These are phyloP conservation scores for Pogonocherus hispidulus DNA, from an alignment of 2,888 invertebrate species.

Conservation along the genomic window DNA sequence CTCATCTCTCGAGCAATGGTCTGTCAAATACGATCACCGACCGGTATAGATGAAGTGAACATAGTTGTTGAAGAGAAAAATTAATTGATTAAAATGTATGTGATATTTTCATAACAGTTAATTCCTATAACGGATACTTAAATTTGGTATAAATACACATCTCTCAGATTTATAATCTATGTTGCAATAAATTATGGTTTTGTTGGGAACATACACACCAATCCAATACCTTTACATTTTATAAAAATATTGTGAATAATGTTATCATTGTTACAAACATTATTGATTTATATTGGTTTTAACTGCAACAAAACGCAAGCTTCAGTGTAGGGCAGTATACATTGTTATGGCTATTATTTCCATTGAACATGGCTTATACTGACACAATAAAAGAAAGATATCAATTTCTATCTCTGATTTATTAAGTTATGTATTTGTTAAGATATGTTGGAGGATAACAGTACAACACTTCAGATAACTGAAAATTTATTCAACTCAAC, in stretches of 20 bases:
- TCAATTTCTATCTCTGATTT: constrained; percentile 4
- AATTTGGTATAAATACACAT: too few relatives aligned
- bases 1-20: too few relatives aligned
- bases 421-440: not conserved
- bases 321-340: not conserved
- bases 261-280: not conserved
- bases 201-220: not conserved
- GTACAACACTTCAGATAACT: not conserved
- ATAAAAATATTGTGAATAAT: not conserved
- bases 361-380: not conserved
- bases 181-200: not conserved
- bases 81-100: too few relatives aligned
- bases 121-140: too few relatives aligned
- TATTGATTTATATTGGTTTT: not conserved
- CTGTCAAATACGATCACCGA: too few relatives aligned
- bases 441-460: not conserved
- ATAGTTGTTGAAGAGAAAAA: too few relatives aligned
- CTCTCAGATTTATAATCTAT: not conserved
- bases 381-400: not conserved
- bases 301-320: not conserved
- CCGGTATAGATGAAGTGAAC: too few relatives aligned
- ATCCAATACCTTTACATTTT: not conserved
- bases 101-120: too few relatives aligned
- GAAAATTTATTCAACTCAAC: not conserved
- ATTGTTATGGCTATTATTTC: not conserved